Base-by-base conservation (phyloP, 1,140 invertebrate species). In the Macrocentrus cingulum region DNA sequence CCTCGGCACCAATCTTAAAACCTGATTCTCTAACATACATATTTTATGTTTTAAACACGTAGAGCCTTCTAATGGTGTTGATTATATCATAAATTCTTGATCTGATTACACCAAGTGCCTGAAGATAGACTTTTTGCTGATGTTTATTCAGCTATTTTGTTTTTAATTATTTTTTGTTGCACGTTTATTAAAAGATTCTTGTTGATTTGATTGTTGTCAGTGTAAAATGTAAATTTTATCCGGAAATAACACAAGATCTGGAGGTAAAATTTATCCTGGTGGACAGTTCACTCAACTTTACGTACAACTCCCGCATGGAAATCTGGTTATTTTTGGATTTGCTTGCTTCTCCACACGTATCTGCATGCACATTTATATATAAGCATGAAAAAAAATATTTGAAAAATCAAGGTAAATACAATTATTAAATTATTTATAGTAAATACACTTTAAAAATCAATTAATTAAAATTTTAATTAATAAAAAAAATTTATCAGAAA, bases 281-380 rank as follows among this genome's bases (percentile, higher is more conserved):
- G 41, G 50, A 53, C 34, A 63, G 61, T 63, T 63, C 61, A 63
- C 57, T 63, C 57, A 63, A 63, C 61, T 60, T 60, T 63, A 59
- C 53, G 45, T 54, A 53, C 48, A 48, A 56, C 56, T 62, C 56
- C 61, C 42, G 51, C 61, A 63, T 32, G 53, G 39, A 63, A 63
- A 46, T 52, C 46, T 49, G 42, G 56, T 58, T 63, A 63, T 63
- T 63, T 63, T 60, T 34, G 61, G 54, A 37, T 39, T 37, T 20
- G 46, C 20, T 15, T n/a, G 25, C 22, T 48, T 41, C 49, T 51
- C 36, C 25, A 50, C 48, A 19, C 22, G 55, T 19, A 50, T 57
- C 49, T 37, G 45, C 44, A 45, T 18, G 39, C 32, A 25, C 45
- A 49, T 56, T 11, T 3, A 19, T 36, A 20, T 36, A 20, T 11